Evolutionary conservation across 2,888 invertebrate genomes (phyloP).

Genomic region (Plebejus anna): DNA sequence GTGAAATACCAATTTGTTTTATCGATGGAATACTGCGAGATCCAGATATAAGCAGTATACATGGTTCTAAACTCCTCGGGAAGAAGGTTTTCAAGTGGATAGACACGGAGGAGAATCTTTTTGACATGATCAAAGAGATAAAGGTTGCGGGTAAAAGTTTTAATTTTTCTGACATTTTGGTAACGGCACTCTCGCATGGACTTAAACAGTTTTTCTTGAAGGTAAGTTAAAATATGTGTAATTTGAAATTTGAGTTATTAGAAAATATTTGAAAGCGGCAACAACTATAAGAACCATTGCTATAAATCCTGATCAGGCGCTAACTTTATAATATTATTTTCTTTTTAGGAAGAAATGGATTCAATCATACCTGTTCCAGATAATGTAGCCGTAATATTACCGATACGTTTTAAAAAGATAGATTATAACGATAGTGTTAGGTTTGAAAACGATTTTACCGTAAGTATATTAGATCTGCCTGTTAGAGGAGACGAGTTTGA

Average conservation of each 20-base stretch:
- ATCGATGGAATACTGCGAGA: constrained; percentile 49
- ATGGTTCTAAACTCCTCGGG: constrained; percentile 64
- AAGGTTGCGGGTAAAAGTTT: constrained; percentile 50
- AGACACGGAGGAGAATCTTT: constrained; percentile 54
- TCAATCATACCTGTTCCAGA: constrained; percentile 45
- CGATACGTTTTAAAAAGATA: constrained; percentile 49
- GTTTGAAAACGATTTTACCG: constrained; percentile 70
- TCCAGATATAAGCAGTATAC: constrained; percentile 62
- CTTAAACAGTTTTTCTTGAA: constrained; percentile 61
- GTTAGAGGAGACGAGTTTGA: constrained; percentile 45
- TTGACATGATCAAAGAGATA: constrained; percentile 55
- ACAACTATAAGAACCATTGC: not conserved
- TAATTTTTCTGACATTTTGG: constrained; percentile 68
- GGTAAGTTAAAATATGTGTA: constrained; percentile 43
- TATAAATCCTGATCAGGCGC: not conserved
- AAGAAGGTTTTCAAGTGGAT: constrained; percentile 65
- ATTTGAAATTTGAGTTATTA: too few species aligned
- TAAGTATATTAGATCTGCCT: constrained; percentile 69
- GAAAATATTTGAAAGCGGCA: not conserved
- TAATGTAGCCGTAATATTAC: constrained; percentile 54
- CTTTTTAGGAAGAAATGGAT: constrained; percentile 46
- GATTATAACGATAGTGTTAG: constrained; percentile 40
- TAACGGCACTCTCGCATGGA: constrained; percentile 69
- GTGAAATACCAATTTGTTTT: constrained; percentile 49
- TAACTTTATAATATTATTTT: constrained; percentile 31